Base-by-base conservation (phyloP, 92 coral and sea anemone species). In the Paragorgia papillata region DNA sequence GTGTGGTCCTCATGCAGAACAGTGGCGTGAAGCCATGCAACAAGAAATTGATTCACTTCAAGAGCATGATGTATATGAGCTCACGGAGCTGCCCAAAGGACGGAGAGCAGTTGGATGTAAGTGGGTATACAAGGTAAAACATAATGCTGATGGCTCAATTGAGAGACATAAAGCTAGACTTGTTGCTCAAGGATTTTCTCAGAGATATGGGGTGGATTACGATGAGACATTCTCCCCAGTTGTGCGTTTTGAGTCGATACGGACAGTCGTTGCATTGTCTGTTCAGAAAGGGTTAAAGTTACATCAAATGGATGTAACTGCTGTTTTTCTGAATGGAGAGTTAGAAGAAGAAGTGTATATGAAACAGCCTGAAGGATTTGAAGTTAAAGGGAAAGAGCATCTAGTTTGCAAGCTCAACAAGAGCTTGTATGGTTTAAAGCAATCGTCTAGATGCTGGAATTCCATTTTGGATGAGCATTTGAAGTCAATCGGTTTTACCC, bases 251-350 rank as follows among this genome's bases (percentile, higher is more conserved):
- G 82, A 63, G 66, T 82, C 87, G 2, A 18, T 73, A 40, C 49
- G 90, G 35, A 82, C 87, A 37, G 73, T 79, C 0, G 57, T 87
- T 73, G 82, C 54, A 62, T 18, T 78, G 44, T 30, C 88, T 73
- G 83, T 66, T 44, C 19, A 79, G 37, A 49, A 71, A 7, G 83
- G 83, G 15, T 66, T 74, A 51, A 67, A 83, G 64, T 18, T 87
- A 69, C 88, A 79, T 48, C 86, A 88, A n/a, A 83, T 83, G 85
- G 88, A 84, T 75, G 91, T 88, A 4, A 80, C 40, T n/a, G 66
- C 86, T 7, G 92, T 85, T 39, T 85, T 78, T 48, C 85, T 85
- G 9, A 82, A 89, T 78, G 89, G 81, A 25, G 54, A 40, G 14
- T 28, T 85, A 29, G 87, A 85, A 7, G 80, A 64, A n/a, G 89